These are phyloP conservation scores for Phasia obesa DNA, from an alignment of 2,888 invertebrate species.

Conservation along the genomic window DNA sequence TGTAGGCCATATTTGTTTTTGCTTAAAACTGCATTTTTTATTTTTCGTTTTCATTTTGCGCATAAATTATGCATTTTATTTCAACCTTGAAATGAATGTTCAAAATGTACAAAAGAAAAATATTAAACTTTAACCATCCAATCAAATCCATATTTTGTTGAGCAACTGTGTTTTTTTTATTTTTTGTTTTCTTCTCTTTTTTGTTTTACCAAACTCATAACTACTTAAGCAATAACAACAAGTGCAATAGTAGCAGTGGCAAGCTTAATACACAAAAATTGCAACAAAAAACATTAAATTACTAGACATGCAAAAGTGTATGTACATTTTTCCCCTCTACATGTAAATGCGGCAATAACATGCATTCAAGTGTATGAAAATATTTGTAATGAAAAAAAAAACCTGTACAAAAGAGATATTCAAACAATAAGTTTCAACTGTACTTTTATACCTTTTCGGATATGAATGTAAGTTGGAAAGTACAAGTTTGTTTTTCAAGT, in stretches of 20 bases:
- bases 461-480: not conserved
- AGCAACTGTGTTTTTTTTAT: conserved; percentile 45
- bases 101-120: conserved; percentile 53
- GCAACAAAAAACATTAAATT: conserved; percentile 15
- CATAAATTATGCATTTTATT: conserved; percentile 62
- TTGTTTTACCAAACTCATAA: conserved; percentile 51
- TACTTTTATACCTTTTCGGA: conserved; percentile 5
- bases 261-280: not conserved
- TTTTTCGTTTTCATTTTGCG: conserved; percentile 29
- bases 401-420: conserved; percentile 28
- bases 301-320: not conserved
- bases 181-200: too few relatives aligned
- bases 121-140: conserved; percentile 61
- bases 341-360: conserved; percentile 54
- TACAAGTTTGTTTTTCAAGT: not conserved
- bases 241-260: not conserved
- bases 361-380: conserved; percentile 53
- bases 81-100: conserved; percentile 58
- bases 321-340: conserved; percentile 7
- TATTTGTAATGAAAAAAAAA: conserved; percentile 38
- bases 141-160: conserved; percentile 60
- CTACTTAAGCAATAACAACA: conserved; percentile 50
- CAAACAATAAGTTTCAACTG: conserved; percentile 47
- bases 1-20: conserved; percentile 24
- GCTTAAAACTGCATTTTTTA: not conserved